Percentiles rank a stretch among this genome's conserved stretches.
phyloP scores from a whole-genome alignment of 64 coral and sea anemone species.

The Pocillopora damicornis region DNA sequence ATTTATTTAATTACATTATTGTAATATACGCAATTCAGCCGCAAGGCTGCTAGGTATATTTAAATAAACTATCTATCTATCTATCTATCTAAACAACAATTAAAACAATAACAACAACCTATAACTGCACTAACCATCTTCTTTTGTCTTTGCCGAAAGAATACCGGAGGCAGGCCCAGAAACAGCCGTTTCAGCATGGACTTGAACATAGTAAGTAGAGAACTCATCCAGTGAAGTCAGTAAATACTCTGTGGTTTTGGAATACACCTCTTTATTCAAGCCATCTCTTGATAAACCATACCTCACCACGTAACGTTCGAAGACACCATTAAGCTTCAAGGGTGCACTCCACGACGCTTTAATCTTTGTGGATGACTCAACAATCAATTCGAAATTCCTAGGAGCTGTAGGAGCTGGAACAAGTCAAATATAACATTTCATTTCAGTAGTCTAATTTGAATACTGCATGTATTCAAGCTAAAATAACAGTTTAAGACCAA shows the following conservation, averaged over 20 bases:
- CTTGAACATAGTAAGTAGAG: slow-evolving; percentile 23
- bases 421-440: no score
- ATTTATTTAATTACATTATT: no score
- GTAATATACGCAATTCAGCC: no score
- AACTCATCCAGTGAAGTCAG: slow-evolving; percentile 8
- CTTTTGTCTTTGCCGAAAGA: slow-evolving; percentile 10
- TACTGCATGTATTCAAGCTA: no score
- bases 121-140: slow-evolving; percentile 20
- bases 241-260: background rate
- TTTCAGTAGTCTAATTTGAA: no score
- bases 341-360: background rate
- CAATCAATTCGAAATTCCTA: background rate
- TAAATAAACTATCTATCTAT: no score
- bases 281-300: background rate
- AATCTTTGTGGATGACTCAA: slow-evolving; percentile 5
- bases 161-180: slow-evolving; percentile 21
- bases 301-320: slow-evolving; percentile 6
- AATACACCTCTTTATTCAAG: background rate
- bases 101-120: background rate
- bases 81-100: no score
- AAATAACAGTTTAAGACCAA: no score
- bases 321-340: slow-evolving; percentile 20
- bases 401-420: slow-evolving; percentile 32
- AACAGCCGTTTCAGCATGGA: slow-evolving; percentile 21
- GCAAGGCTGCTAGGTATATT: no score